Base-by-base conservation (phyloP, 2,888 invertebrate genomes). In the Sussaba pulchella region DNA sequence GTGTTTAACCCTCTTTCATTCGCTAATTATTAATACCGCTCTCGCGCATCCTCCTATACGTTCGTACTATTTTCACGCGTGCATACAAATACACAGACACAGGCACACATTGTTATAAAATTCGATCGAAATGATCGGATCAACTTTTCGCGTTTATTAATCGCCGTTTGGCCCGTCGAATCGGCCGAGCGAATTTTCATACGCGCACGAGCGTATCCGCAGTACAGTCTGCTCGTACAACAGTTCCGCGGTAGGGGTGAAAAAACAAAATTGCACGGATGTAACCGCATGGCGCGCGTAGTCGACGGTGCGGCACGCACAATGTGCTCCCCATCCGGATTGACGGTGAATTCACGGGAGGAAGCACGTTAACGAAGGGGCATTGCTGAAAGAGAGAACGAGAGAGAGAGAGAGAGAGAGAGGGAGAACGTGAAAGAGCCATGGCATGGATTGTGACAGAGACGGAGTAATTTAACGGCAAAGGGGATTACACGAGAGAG, bases 251-350 rank as follows among this genome's bases (percentile, higher is more conserved):
- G 26, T 10, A 6, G 31, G 31, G 24, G 54, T 14, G 19, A 24
- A 63, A 81, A 80, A 80, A 76, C 66, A 67, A 76, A 77, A 81
- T 81, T 77, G 63, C 67, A 72, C 61, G 77, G 59, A 69, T 72
- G 63, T 57, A 67, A 81, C 72, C 77, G 54, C 81, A 77, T 54
- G 26, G 36, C 17, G 31, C 21, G 47, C 19, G 26, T 41, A 63
- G 10, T 14, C 26, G 36, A 39, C 12, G 17, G 12, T 26, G 64
- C 47, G 19, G 14, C 64, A 39, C 64, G 14, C 54, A 39, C 64
- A 71, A 77, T 69, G 59, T 64, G 79, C 64, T 79, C 70, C n/a
- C 10, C 70, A 66, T 64, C 52, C 64, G 59, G 74, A 59, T 57
- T 50, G 59, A 71, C 78, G 75, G 52, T 70, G 70, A 74, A 78